Evolutionary conservation across 1,140 invertebrate species (phyloP), one percentile per base, ranked within the genome.

Genomic region (Bombus balteatus): DNA sequence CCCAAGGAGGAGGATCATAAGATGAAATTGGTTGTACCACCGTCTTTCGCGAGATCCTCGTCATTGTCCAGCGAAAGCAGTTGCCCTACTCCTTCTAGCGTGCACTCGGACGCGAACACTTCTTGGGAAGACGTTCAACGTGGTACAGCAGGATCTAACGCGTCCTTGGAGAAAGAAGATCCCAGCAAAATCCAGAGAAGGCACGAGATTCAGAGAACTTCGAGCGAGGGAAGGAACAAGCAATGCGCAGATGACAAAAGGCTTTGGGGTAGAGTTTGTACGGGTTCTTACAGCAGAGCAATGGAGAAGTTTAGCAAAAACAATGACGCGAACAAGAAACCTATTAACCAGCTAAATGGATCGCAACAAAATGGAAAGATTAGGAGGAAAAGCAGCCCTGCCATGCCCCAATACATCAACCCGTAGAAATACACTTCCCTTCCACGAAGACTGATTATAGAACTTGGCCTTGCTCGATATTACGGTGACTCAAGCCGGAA

Each of bases 271-370:
- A 94, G 95, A 85, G 93, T 96, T 10, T 96, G 96, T 83, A 95
- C 94, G 0, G 95, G 95, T 1, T 95, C 95, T 32, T 95, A 96
- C 74, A 96, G 93, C 3, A 92, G 95, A 39, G 95, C 95, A 6
- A 95, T 96, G 93, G 95, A 96, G 79, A 96, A 94, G 85, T 96
- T 96, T 72, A 94, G 92, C 28, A 95, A 94, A 77, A 91, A 84
- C 81, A 71, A 78, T 65, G 62, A 89, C 37, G 34, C 77, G n/a
- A 71, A 72, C 12, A 92, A 87, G 39, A 95, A 93, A 75, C 78
- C 88, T 12, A 41, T 80, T 13, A 83, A 86, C 41, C 88, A 86
- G 6, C 62, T 89, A 10, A 87, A 77, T 3, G 57, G 80, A 10
- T 43, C 85, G n/a, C 90, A 92, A 9, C 88, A 88, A 22, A 79